Percentiles rank a stretch among this genome's conserved stretches.
These are phyloP conservation scores for Portevinia maculata DNA, from an alignment of 2,888 invertebrate genomes.

Conservation along the genomic window DNA sequence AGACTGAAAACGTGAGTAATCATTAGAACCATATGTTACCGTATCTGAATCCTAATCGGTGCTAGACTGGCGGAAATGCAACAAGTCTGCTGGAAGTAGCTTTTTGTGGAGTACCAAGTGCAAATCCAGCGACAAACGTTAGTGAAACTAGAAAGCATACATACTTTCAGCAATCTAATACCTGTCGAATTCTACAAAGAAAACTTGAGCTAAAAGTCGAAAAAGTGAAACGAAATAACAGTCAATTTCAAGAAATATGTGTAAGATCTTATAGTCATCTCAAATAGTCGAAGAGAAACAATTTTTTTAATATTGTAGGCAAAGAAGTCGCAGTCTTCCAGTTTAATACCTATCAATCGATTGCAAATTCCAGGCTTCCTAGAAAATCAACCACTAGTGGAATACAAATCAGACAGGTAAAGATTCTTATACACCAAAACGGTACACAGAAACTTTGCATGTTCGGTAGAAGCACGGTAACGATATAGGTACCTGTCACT, in stretches of 20 bases:
- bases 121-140: not conserved
- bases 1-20: slow-evolving; percentile 37
- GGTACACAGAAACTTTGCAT: too few species aligned
- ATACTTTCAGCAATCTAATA: slow-evolving; percentile 79
- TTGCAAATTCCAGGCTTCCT: slow-evolving; percentile 81
- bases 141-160: slow-evolving; percentile 23
- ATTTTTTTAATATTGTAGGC: slow-evolving; percentile 22
- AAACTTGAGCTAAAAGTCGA: slow-evolving; percentile 83
- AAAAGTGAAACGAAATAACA: slow-evolving; percentile 82
- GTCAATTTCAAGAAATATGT: slow-evolving; percentile 80
- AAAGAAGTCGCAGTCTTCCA: slow-evolving; percentile 80
- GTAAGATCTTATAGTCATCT: slow-evolving; percentile 60
- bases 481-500: too few species aligned
- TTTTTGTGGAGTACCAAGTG: slow-evolving; percentile 47
- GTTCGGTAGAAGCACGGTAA: too few species aligned
- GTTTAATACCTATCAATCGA: slow-evolving; percentile 81
- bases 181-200: slow-evolving; percentile 82
- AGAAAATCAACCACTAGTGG: slow-evolving; percentile 82
- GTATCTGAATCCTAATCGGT: not conserved
- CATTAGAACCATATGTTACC: not conserved
- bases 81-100: slow-evolving; percentile 51
- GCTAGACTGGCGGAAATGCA: slow-evolving; percentile 24
- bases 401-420: slow-evolving; percentile 82
- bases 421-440: too few species aligned
- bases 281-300: too few species aligned